Conservation (phyloP, 2,113 vertebrate species). For the Vicugna pacos region DNA sequence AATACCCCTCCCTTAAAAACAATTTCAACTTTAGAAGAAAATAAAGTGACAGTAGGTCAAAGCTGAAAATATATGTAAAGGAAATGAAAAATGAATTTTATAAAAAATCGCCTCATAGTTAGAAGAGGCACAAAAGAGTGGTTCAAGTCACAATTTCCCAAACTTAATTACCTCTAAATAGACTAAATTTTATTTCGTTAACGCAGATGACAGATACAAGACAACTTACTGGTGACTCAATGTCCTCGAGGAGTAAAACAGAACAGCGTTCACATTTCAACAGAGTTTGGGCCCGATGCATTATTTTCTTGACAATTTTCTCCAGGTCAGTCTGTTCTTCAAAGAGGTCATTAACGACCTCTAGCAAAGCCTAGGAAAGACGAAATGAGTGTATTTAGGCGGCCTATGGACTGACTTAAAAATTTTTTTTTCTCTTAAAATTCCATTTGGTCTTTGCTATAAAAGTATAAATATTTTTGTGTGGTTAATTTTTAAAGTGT, state of each 20-base stretch:
- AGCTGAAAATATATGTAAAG: background rate
- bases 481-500: conserved; percentile 16
- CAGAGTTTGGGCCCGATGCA: conserved; percentile 98
- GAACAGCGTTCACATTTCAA: conserved; percentile 98
- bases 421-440: background rate
- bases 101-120: background rate
- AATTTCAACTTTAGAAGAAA: no score
- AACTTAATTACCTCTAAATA: background rate
- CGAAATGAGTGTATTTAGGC: conserved; percentile 64
- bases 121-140: background rate
- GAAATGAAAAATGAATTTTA: background rate
- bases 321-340: conserved; percentile 99
- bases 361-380: conserved; percentile 93
- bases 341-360: conserved; percentile 99
- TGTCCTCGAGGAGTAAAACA: conserved; percentile 97
- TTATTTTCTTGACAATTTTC: conserved; percentile 99
- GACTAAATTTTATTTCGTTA: background rate
- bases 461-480: conserved; percentile 42
- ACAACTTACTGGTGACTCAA: conserved; percentile 95
- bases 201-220: background rate
- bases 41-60: background rate
- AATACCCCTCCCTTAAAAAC: no score
- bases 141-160: background rate
- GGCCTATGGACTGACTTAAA: conserved; percentile 59
- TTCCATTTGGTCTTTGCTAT: background rate